Evolutionary conservation across 2,113 vertebrate genomes (phyloP), one percentile per base, ranked within the genome.

Genomic region (Cololabis saira): DNA sequence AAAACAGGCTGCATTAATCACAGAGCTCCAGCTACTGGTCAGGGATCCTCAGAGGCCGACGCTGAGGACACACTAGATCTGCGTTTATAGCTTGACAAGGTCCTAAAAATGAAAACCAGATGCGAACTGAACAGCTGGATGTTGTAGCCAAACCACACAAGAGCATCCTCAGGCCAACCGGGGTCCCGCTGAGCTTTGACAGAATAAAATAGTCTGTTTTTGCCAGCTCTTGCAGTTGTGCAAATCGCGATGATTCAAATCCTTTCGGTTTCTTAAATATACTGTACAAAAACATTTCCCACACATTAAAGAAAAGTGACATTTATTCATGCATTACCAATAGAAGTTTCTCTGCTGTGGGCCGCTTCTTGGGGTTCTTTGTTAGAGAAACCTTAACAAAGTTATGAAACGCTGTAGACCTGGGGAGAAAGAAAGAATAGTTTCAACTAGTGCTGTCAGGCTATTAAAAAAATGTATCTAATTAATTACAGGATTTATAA

Each of bases 361-460:
- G 97, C n/a, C 98, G 97, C 92, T 95, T 99, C 94, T 96, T 99
- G 15, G 98, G 97, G 54, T 96, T 99, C 92, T 98, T 99, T 18
- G 96, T 99, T 66, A 98, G 92, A 76, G 96, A 95, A 87, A 98
- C 91, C 94, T 99, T 99, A 67, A 99, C 93, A 92, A 99, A 99
- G 90, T 94, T 97, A 73, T 99, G 96, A 92, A 99, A 99, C 67
- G 90, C 89, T 2, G 94, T 82, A 52, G 95, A 96, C 98, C 98
- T 99, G 76, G 21, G 44, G 19, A 77, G 42, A 30, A 51, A 58
- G 17, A 65, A 37, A 37, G 33, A 7, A 37, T 37, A 9, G 6
- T 4, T 37, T 37, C 33, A 37, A 7, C 33, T n/a, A n/a, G n/a
- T n/a, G n/a, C n/a, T n/a, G n/a, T n/a, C n/a, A n/a, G n/a, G n/a